Evolutionary conservation across 2,888 invertebrate species (phyloP).

Genomic region (Volucella inanis): DNA sequence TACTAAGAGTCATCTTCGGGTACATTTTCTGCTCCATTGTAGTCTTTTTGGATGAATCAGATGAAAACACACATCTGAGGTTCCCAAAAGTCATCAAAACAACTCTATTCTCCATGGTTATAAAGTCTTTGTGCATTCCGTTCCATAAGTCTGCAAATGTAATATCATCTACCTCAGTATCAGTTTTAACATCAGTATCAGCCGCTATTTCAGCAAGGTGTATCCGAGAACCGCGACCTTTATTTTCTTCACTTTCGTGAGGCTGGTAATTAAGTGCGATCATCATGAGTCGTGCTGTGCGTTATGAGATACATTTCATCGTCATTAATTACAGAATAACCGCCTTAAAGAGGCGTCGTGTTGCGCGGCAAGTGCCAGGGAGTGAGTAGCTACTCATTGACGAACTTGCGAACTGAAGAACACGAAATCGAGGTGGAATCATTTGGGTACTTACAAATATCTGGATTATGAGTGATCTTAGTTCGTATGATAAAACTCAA

Average conservation of each 20-base stretch:
- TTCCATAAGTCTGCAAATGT: constrained; percentile 15
- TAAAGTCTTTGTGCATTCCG: constrained; percentile 43
- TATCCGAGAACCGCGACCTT: constrained; percentile 46
- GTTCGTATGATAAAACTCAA: neutral
- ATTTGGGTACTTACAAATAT: neutral
- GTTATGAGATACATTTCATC: constrained; percentile 60
- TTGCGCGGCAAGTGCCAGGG: neutral
- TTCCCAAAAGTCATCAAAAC: constrained; percentile 43
- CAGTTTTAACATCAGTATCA: neutral
- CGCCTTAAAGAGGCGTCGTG: constrained; percentile 10
- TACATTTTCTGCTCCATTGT: too few relatives aligned
- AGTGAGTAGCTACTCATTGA: constrained; percentile 10
- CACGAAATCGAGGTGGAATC: constrained; percentile 5
- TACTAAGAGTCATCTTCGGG: neutral
- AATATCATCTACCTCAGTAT: too few relatives aligned
- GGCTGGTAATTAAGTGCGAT: constrained; percentile 49
- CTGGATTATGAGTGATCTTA: neutral
- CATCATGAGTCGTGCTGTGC: constrained; percentile 38
- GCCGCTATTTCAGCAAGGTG: constrained; percentile 27
- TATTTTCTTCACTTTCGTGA: constrained; percentile 58
- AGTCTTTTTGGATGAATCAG: constrained; percentile 33
- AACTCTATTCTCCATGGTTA: constrained; percentile 61
- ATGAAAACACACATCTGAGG: constrained; percentile 44
- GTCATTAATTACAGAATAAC: constrained; percentile 50
- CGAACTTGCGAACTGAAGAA: neutral